Evolutionary conservation across 1,140 invertebrate genomes (phyloP).

Genomic region (Mycetomoellerius zeteki): DNA sequence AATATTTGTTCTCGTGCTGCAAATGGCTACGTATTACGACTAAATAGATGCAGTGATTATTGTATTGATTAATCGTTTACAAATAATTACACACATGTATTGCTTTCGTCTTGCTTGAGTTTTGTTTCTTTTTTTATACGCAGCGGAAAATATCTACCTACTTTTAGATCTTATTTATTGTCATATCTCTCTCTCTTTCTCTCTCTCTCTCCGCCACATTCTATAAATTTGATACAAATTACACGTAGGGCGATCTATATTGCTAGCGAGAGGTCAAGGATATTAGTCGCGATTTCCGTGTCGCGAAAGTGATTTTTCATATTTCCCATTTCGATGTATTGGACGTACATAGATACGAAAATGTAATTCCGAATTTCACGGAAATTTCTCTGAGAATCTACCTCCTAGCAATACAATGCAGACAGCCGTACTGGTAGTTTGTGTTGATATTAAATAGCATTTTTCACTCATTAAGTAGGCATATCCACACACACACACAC

Average conservation of each 20-base stretch:
- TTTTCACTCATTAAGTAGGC: conserved; percentile 79
- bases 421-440: conserved; percentile 76
- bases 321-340: conserved; percentile 2
- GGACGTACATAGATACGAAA: neutral
- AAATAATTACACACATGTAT: conserved; percentile 72
- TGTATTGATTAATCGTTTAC: conserved; percentile 76
- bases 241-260: conserved; percentile 67
- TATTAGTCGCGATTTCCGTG: neutral
- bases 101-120: conserved; percentile 73
- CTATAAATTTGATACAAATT: conserved; percentile 62
- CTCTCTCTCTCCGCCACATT: conserved; percentile 37
- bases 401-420: conserved; percentile 50
- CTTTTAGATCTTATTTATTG: conserved; percentile 76
- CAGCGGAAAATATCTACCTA: conserved; percentile 63
- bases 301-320: neutral
- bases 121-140: conserved; percentile 69
- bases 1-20: conserved; percentile 75
- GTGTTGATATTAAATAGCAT: conserved; percentile 76
- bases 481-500: conserved; percentile 68
- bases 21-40: conserved; percentile 71
- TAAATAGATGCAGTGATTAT: conserved; percentile 74
- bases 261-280: conserved; percentile 56
- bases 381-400: neutral
- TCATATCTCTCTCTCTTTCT: conserved; percentile 54
- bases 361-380: conserved; percentile 19